Percentiles rank a stretch among this genome's conserved stretches.
These are phyloP conservation scores for Urosaurus nigricauda DNA, from an alignment of 2,797 vertebrate genomes.

Conservation along the genomic window DNA sequence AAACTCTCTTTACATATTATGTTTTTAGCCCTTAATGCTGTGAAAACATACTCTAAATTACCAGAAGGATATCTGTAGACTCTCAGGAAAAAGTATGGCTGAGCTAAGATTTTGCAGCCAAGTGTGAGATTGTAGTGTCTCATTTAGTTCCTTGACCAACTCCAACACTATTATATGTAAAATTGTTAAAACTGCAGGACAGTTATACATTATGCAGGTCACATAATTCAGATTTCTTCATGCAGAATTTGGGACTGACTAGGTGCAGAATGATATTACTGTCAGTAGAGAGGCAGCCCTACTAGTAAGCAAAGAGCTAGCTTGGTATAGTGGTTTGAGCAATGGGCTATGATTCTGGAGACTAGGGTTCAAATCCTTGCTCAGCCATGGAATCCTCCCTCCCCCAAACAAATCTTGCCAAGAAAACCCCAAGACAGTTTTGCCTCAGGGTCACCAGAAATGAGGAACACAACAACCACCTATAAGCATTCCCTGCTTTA, in stretches of 20 bases:
- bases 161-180: neutral
- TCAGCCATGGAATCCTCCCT: too few species aligned
- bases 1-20: neutral
- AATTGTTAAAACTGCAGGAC: neutral
- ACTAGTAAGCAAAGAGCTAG: neutral
- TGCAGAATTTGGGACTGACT: neutral
- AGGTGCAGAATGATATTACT: neutral
- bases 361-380: too few species aligned
- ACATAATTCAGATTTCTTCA: neutral
- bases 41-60: neutral
- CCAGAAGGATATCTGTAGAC: neutral
- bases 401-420: too few species aligned
- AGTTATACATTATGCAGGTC: neutral
- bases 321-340: too few species aligned
- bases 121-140: neutral
- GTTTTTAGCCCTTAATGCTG: neutral
- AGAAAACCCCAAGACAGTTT: too few species aligned
- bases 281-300: neutral
- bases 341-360: too few species aligned
- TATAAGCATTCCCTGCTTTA: neutral
- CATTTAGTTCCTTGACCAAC: neutral
- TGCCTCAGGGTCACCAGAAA: too few species aligned
- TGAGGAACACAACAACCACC: too few species aligned
- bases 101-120: neutral
- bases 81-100: neutral